A percentile compares a stretch with the other conserved stretches of the same genome.
Conservation (phyloP, 2,888 invertebrate species). For the Hypena proboscidalis region DNA sequence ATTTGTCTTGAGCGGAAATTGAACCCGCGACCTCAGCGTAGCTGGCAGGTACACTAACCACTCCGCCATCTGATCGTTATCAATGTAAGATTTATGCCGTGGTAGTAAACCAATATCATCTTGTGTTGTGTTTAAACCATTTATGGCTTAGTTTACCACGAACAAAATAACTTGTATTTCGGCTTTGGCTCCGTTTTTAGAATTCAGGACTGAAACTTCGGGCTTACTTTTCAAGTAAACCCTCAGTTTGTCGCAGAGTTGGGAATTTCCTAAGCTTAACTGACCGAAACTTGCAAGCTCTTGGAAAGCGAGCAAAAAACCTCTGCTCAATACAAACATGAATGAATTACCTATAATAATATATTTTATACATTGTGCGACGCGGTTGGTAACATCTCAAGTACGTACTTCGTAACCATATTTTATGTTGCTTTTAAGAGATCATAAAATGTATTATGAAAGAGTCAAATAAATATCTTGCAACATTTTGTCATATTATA, state of each 20-base stretch:
- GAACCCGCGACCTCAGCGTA: no score
- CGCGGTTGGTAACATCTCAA: conserved; percentile 16
- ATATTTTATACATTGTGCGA: conserved; percentile 20
- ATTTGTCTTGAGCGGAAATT: no score
- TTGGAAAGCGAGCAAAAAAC: conserved; percentile 12
- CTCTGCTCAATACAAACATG: conserved; percentile 15
- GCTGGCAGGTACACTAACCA: no score
- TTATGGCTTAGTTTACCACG: no score
- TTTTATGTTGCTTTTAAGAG: conserved; percentile 11
- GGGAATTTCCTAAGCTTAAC: conserved; percentile 29
- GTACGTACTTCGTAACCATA: conserved; percentile 2
- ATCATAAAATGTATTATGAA: conserved; percentile 19
- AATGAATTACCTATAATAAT: conserved; percentile 23
- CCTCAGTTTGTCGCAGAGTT: conserved; percentile 27
- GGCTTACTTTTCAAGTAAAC: no score
- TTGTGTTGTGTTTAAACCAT: no score
- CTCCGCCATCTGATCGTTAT: no score
- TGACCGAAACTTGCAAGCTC: conserved; percentile 29
- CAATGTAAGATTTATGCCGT: no score
- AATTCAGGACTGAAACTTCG: no score
- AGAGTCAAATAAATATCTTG: conserved; percentile 25
- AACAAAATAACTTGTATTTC: no score
- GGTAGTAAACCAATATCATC: no score
- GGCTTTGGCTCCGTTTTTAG: no score
- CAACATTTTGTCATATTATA: conserved; percentile 5